Evolutionary conservation across 2,797 vertebrate species (phyloP).

Genomic region (Girardinus metallicus): DNA sequence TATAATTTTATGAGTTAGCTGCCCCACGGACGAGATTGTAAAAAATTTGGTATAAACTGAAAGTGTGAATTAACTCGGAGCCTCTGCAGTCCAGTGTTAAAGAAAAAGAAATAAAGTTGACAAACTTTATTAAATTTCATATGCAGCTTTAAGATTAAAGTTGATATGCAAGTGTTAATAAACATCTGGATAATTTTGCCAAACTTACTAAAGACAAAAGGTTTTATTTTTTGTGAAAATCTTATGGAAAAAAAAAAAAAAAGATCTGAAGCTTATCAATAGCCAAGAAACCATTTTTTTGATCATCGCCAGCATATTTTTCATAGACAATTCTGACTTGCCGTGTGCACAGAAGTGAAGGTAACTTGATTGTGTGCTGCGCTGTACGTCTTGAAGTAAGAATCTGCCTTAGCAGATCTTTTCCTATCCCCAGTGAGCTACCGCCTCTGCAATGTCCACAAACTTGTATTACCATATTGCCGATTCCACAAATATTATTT

Average conservation of each 20-base stretch:
- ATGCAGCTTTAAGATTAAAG: background rate
- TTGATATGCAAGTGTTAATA: background rate
- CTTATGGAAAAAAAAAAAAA: background rate
- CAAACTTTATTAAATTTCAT: background rate
- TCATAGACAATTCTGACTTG: background rate
- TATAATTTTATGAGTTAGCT: background rate
- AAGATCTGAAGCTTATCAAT: background rate
- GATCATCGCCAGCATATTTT: background rate
- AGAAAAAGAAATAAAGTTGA: background rate
- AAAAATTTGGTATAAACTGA: background rate
- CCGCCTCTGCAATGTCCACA: conserved; percentile 1
- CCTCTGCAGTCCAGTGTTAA: background rate
- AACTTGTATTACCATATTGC: conserved; percentile 19
- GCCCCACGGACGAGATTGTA: no score
- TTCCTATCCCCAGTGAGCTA: background rate
- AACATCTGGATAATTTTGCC: background rate
- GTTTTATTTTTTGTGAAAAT: background rate
- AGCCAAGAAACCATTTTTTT: background rate
- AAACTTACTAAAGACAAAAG: background rate
- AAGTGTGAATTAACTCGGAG: background rate
- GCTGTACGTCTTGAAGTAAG: background rate
- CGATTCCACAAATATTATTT: conserved; percentile 22
- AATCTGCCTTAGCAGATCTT: background rate
- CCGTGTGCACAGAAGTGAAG: background rate
- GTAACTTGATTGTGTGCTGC: background rate